Percentiles rank a stretch among this genome's conserved stretches.
Conservation (phyloP, 2,113 vertebrate species). For the Phrynocephalus versicolor region DNA sequence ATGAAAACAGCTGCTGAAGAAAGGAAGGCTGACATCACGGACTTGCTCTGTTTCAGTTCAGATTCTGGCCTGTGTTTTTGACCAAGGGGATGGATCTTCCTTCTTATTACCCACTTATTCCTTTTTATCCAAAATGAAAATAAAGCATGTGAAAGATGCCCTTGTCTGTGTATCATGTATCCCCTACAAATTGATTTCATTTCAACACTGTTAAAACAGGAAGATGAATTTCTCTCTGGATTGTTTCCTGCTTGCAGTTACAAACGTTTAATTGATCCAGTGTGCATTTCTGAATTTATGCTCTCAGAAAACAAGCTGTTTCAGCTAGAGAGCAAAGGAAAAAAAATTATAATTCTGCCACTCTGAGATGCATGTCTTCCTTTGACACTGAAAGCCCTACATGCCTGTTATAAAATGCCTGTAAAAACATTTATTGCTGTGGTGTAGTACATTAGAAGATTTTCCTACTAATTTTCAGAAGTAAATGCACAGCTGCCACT, state of each 20-base stretch:
- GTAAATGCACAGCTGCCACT: neutral
- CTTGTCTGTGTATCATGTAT: neutral
- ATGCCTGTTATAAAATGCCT: neutral
- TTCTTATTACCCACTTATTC: neutral
- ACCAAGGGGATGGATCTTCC: neutral
- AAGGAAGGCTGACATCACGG: neutral
- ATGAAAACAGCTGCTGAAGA: neutral
- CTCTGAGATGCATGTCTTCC: neutral
- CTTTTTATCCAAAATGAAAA: neutral
- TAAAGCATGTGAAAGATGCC: neutral
- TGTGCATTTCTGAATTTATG: neutral
- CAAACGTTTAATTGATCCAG: neutral
- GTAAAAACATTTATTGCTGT: neutral
- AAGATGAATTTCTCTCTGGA: neutral
- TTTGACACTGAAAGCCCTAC: neutral
- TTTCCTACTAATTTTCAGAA: neutral
- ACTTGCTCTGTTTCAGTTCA: neutral
- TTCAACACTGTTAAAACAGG: neutral
- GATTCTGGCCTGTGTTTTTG: neutral
- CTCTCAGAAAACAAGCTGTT: neutral
- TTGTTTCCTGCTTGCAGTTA: neutral
- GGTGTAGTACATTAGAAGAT: too few relatives aligned
- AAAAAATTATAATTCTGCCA: neutral
- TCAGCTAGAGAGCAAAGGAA: neutral
- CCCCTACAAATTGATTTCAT: too few relatives aligned